Evolutionary conservation across 1,140 invertebrate species (phyloP).

Genomic region (Papilio helenus): DNA sequence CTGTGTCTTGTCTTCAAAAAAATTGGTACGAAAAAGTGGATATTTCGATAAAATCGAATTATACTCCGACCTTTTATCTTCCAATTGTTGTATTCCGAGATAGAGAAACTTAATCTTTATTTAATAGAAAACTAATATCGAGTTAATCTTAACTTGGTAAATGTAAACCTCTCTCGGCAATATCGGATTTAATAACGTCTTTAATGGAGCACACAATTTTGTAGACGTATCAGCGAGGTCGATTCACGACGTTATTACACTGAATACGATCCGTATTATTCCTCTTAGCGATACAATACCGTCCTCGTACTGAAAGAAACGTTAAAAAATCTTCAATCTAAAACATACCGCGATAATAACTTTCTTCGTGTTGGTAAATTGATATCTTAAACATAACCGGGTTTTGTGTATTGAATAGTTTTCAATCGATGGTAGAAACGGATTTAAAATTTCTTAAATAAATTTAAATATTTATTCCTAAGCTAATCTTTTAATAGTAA

Average conservation of each 20-base stretch:
- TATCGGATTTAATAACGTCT: constrained; percentile 44
- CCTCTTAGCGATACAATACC: constrained; percentile 50
- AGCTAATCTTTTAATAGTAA: too few relatives aligned
- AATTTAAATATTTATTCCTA: too few relatives aligned
- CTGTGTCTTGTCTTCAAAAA: neutral
- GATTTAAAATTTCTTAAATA: too few relatives aligned
- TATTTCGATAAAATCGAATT: neutral
- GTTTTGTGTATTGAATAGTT: too few relatives aligned
- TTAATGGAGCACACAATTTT: constrained; percentile 47
- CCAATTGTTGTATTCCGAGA: neutral
- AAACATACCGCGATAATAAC: constrained; percentile 7
- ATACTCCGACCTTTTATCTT: neutral
- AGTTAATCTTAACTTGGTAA: constrained; percentile 31
- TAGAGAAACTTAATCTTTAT: neutral
- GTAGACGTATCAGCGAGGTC: constrained; percentile 40
- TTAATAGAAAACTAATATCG: constrained; percentile 41
- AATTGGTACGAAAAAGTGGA: neutral
- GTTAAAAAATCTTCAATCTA: constrained; percentile 48
- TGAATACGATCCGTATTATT: constrained; percentile 51
- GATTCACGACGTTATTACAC: constrained; percentile 53
- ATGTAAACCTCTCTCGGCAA: constrained; percentile 36
- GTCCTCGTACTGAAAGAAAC: constrained; percentile 46
- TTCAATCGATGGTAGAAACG: too few relatives aligned
- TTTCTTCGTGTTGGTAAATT: neutral
- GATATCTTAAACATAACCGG: neutral